Evolutionary conservation across 2,113 vertebrate genomes (phyloP).

Genomic region (Melanerpes formicivorus): DNA sequence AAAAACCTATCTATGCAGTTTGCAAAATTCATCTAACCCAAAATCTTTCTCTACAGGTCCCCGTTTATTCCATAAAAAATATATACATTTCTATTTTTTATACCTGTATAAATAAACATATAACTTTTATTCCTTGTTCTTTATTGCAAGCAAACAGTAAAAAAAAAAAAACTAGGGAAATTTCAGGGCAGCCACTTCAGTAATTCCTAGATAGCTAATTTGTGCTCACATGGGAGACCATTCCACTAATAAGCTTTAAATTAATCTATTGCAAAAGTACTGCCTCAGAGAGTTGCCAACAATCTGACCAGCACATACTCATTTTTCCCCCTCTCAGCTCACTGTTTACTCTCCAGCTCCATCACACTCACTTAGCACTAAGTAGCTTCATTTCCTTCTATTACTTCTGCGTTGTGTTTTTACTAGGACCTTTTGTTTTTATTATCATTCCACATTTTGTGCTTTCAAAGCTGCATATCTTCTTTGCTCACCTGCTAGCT

Average conservation of each 20-base stretch:
- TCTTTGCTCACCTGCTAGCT: neutral
- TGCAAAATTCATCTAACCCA: neutral
- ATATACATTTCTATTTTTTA: too few relatives aligned
- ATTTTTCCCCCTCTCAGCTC: conserved; percentile 28
- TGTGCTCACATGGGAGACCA: conserved; percentile 21
- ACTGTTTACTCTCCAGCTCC: conserved; percentile 28
- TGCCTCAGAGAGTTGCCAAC: conserved; percentile 33
- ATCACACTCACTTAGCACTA: neutral
- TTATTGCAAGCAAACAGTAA: neutral
- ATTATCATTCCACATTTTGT: neutral
- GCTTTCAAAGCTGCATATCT: neutral
- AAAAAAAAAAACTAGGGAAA: neutral
- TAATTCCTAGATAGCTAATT: conserved; percentile 47
- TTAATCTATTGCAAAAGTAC: conserved; percentile 48
- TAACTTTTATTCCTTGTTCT: neutral
- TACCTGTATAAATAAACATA: too few relatives aligned
- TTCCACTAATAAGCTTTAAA: conserved; percentile 50
- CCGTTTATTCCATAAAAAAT: neutral
- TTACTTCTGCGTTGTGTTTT: neutral
- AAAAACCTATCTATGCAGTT: neutral
- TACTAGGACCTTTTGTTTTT: neutral
- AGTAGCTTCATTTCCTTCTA: conserved; percentile 24
- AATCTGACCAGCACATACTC: conserved; percentile 30
- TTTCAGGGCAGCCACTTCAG: neutral
- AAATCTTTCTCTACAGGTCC: neutral